Conservation (phyloP, 2,888 invertebrate genomes). For the Myopa tessellatipennis region DNA sequence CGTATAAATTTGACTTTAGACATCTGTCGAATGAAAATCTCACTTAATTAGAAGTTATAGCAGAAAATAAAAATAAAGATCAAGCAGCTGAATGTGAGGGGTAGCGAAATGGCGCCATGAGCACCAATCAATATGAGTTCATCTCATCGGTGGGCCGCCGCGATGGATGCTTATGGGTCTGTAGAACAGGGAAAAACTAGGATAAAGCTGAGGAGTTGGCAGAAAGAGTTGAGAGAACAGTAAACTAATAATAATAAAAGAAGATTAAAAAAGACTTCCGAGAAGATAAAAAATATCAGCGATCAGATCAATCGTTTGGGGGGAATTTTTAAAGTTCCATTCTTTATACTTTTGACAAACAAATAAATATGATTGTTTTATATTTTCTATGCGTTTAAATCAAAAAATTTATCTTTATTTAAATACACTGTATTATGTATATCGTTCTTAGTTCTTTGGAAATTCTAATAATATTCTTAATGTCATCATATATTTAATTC, state of each 20-base stretch:
- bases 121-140: neutral
- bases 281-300: no score
- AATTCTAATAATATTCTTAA: neutral
- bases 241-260: no score
- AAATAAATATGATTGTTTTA: neutral
- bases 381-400: neutral
- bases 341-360: neutral
- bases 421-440: no score
- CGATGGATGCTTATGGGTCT: no score
- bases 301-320: no score
- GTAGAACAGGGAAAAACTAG: no score
- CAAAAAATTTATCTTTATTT: no score
- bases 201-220: no score
- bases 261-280: no score
- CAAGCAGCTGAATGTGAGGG: neutral
- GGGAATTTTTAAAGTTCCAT: neutral
- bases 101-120: neutral
- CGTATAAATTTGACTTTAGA: slow-evolving; percentile 23
- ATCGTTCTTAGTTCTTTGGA: no score
- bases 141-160: neutral
- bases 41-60: slow-evolving; percentile 6
- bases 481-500: neutral
- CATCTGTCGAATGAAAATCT: slow-evolving; percentile 4
- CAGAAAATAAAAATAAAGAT: neutral
- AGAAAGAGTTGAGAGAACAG: no score